Evolutionary conservation across 1,140 invertebrate genomes (phyloP), one percentile per base, ranked within the genome.

Genomic region (Dendrolimus kikuchii): DNA sequence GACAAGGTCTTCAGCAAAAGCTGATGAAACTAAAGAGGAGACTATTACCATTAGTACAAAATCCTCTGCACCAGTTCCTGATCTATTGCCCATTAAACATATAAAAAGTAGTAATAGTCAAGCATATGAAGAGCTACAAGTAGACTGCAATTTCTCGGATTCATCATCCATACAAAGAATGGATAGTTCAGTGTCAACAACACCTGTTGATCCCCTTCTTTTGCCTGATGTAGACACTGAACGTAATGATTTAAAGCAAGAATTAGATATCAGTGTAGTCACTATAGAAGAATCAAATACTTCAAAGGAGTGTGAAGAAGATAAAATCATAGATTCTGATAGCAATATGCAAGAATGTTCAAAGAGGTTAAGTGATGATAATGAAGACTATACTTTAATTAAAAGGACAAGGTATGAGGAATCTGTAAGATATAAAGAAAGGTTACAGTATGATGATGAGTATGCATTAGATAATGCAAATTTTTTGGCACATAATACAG

Each of bases 1-100:
- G 7, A 92, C 91, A 8, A 72, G 91, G 57, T 90, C 90, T 3
- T 89, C 90, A 40, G 85, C 90, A 5, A 80, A 77, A 63, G 80
- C 71, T 40, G 85, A 86, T 65, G 80, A 85, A 52, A 52, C 59
- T 53, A 48, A 62, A 41, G 80, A 85, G 55, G 81, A 84, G 42
- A 45, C 67, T 49, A 43, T 62, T 38, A 55, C 57, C 9, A 49
- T 64, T 40, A 66, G 55, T 52, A 66, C 60, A 57, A 87, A 86
- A 63, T 66, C 73, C 49, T 70, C 71, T 53, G 77, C 71, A 7
- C 85, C 85, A 38, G 71, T 88, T 43, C 86, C 86, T 51, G 85
- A 86, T 43, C 68, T 88, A 46, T 61, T 88, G 2, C 86, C 86
- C 43, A 50, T 87, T 36, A 88, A 86, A 66, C 74, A 77, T 68